These are phyloP conservation scores for Atethmia centrago DNA, from an alignment of 2,888 invertebrate species.

Conservation along the genomic window DNA sequence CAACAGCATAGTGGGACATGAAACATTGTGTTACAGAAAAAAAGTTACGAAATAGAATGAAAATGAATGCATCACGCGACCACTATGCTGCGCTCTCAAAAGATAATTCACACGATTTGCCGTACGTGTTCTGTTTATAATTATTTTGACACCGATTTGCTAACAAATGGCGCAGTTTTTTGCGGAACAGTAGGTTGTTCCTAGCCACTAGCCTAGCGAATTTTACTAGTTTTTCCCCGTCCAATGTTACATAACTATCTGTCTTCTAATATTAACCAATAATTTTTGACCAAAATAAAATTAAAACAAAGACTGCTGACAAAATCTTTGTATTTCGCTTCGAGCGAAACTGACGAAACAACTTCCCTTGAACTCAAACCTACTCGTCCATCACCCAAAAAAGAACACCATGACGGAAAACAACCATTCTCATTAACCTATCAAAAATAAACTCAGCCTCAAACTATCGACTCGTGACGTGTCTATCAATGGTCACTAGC, in stretches of 20 bases:
- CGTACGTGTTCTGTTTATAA: not conserved
- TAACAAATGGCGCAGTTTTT: not conserved
- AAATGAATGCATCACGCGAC: slow-evolving; percentile 39
- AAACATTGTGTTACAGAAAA: slow-evolving; percentile 21
- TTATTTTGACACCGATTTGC: slow-evolving; percentile 18
- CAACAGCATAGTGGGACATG: slow-evolving; percentile 13
- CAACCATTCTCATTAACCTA: slow-evolving; percentile 12
- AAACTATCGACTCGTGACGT: slow-evolving; percentile 69
- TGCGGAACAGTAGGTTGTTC: not conserved
- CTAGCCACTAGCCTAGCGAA: not conserved
- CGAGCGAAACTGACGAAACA: not conserved
- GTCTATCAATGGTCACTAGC: slow-evolving; percentile 71
- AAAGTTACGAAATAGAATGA: slow-evolving; percentile 37
- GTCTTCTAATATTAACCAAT: no score
- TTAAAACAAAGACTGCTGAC: not conserved
- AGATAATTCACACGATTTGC: slow-evolving; percentile 26
- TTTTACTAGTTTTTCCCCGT: no score
- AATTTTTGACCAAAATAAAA: no score
- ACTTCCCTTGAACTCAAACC: slow-evolving; percentile 20
- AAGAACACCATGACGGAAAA: not conserved
- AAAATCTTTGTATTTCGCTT: not conserved
- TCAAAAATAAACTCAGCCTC: not conserved
- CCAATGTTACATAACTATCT: no score
- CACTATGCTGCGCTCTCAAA: not conserved
- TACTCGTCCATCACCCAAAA: slow-evolving; percentile 29